Evolutionary conservation across 2,797 vertebrate genomes (phyloP), one percentile per base, ranked within the genome.

Genomic region (Clarias platycephalus): DNA sequence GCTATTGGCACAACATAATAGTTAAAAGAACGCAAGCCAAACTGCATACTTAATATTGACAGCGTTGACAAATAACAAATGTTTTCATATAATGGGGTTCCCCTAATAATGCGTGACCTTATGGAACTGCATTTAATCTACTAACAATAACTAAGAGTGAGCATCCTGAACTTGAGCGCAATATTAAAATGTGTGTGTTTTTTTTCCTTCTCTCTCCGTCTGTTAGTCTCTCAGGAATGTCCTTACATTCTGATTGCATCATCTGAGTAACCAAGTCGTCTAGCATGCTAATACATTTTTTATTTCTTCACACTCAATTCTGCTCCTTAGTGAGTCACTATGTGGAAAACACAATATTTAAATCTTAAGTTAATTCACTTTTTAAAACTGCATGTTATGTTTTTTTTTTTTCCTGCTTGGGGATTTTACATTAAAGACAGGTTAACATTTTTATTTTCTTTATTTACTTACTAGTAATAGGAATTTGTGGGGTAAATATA

Each of bases 201-300:
- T 34, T 34, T 34, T 34, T 34, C 3, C 34, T 34, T 40, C 40
- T 10, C 40, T 22, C 60, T 55, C 8, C 13, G 7, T 44, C 22
- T 44, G n/a, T 26, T 37, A 66, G 40, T 84, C 72, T 82, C 75
- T 81, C 49, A 80, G 75, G 60, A 80, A 81, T 6, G 57, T 67
- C 91, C 90, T 94, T 94, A 90, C 93, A 91, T 89, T 84, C 86
- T 81, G 86, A 86, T 94, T 94, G 90, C 93, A 93, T 95, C 94
- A 94, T 84, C 86, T 88, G 78, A 90, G 86, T 84, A 88, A 87
- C 87, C 85, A 90, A 88, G 89, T 90, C 89, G 72, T 86, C 82
- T 79, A 57, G 80, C 75, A 84, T 72, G 28, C 76, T 70, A 85
- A 90, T 88, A 77, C 90, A 83, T 87, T 80, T 10, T 80, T 81